Base-by-base conservation (phyloP, 2,888 invertebrate genomes). In the Amiota minor region DNA sequence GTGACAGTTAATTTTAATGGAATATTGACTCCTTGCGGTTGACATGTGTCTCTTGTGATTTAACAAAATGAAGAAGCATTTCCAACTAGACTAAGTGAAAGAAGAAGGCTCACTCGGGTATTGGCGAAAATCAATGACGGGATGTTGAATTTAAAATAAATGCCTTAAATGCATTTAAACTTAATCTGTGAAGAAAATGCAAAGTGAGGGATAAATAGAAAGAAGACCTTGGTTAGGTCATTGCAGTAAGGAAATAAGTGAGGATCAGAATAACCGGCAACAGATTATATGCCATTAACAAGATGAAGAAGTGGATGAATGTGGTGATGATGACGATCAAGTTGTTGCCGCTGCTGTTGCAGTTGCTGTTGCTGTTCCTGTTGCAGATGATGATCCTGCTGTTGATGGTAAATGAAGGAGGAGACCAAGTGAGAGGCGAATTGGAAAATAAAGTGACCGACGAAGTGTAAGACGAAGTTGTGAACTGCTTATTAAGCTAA, bases 401-500 rank as follows among this genome's bases (percentile, higher is more conserved):
- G 35, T 35, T 2, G 35, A 35, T 35, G 35, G 35, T 35, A 35
- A 35, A 35, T 35, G 35, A 35, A 35, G 35, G 35, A 35, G 35
- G 6, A 35, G 35, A 4, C 35, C 35, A 35, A 35, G 6, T 35
- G 35, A 6, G 23, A 23, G 50, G 8, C 16, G 65, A 65, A 49
- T 10, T 10, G 23, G 23, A 23, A 53, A n/a, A 9, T 59, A 59
- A 59, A 9, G 59, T 20, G 53, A n/a, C 16, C 56, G 16, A 56
- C 59, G 20, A 20, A 53, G 16, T 16, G 16, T 53, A 53, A 53
- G 20, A 49, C n/a, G 49, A 20, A 75, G 23, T 73, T 20, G 65
- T 53, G 56, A 74, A 70, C 53, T 75, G 76, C 75, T 77, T 76
- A 77, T 77, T 74, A 77, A 75, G 74, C 69, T 70, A 73, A 76